phyloP scores from a whole-genome alignment of 2,113 vertebrate species.

The Pimephales promelas region DNA sequence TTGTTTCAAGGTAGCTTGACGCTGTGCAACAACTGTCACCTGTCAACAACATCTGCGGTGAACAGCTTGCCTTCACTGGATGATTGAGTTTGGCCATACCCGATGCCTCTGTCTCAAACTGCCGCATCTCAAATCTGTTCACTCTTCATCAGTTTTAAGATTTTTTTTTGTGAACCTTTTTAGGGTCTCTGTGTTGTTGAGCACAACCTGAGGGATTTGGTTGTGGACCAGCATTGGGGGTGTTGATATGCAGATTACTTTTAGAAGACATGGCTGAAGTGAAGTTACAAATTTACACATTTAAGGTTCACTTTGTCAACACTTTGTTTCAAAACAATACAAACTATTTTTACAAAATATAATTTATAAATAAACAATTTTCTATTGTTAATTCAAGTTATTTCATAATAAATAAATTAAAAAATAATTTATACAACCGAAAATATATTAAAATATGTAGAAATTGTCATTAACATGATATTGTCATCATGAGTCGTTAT shows the following conservation, averaged over 20 bases:
- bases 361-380: no score
- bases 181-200: not conserved
- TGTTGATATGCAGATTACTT: not conserved
- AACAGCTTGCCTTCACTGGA: constrained; percentile 53
- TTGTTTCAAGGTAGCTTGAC: constrained; percentile 46
- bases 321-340: no score
- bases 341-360: no score
- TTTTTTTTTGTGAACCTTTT: not conserved
- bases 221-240: not conserved
- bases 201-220: not conserved
- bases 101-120: constrained; percentile 31
- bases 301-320: no score
- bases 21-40: constrained; percentile 56
- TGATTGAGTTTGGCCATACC: constrained; percentile 51
- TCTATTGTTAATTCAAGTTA: no score
- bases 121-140: constrained; percentile 42
- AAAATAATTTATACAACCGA: no score
- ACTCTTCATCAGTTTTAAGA: constrained; percentile 17
- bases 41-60: constrained; percentile 55
- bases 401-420: no score
- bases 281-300: no score
- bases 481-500: no score
- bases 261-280: no score
- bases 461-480: no score
- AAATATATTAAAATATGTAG: no score